Evolutionary conservation across 2,113 vertebrate genomes (phyloP), one percentile per base, ranked within the genome.

Genomic region (Toxostoma redivivum): DNA sequence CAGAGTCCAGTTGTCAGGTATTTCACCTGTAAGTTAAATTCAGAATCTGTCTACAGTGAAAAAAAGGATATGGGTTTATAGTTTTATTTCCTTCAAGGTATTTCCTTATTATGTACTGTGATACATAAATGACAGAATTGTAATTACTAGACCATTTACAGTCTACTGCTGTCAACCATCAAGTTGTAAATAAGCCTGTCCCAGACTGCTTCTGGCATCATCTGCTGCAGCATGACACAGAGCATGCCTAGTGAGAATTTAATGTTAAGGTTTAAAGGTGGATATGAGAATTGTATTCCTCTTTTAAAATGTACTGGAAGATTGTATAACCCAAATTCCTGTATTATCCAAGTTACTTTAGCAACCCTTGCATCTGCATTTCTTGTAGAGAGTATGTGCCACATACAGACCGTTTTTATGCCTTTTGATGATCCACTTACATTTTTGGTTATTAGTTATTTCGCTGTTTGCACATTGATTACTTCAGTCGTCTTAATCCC

Each of bases 401-500:
- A 62, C 27, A 50, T 40, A 44, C 14, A 73, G 42, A 57, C 22
- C 4, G 1, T 37, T 61, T 54, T 66, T 47, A 42, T 9, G 19
- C 14, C 18, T 89, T 86, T 77, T 70, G 54, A n/a, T 80, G 79
- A 80, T 82, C 50, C 58, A 73, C 42, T 80, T 70, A 37, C 3
- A 10, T 89, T 94, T 91, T 76, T 66, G 54, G 47, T 79, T 3
- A 86, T 88, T n/a, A 51, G 35, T 86, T 94, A 27, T 56, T 94
- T 94, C 69, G 42, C 80, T 90, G 37, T 77, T 96, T 91, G 38
- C 71, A 37, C 86, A 86, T 69, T 96, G 79, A 74, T 94, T 96
- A 74, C 15, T 1, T 94, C 70, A 70, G 58, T 92, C 0, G 0
- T 95, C 53, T 84, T 85, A 93, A 88, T 40, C 93, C 72, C 58